Evolutionary conservation across 2,113 vertebrate genomes (phyloP), one percentile per base, ranked within the genome.

Genomic region (Catagonus wagneri): DNA sequence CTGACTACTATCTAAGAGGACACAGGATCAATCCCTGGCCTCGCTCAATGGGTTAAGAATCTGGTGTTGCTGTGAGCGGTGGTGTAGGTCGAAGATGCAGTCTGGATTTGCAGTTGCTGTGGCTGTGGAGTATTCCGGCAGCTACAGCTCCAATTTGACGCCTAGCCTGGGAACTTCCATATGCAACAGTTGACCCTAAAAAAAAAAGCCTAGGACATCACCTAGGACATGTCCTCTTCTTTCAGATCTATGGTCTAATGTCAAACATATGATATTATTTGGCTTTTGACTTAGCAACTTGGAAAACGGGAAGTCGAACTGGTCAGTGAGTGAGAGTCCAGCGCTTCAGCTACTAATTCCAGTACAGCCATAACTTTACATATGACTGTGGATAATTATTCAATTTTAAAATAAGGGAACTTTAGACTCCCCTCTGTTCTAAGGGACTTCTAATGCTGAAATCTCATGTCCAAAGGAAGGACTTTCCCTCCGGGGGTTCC

Each of bases 201-300:
- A 44, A 44, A 44, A 4, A 44, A 44, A 6, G 44, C 4, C 44
- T 6, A n/a, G 39, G 61, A 60, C 36, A 65, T n/a, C 39, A 36
- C 60, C 11, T 50, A 58, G 29, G 68, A 72, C 36, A 66, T 15
- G 3, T 72, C 34, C 27, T 87, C 54, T 39, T 85, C 44, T 72
- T 76, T 17, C n/a, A 52, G 83, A 83, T 5, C 6, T 23, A 44
- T 15, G 25, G 39, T 68, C 32, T 83, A 23, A 56, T 60, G 29
- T 50, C 34, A 65, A 25, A 76, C 2, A 13, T 39, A 32, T 22
- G 19, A 1, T 27, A 81, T 52, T 72, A 83, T 34, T 36, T 88
- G 65, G 12, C 39, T 92, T 74, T 90, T 69, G 44, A 88, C 15
- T 89, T 69, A 75, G 39, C 78, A 79, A 94, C 68, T 34, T 93